These are phyloP conservation scores for Plumapathes pennacea DNA, from an alignment of 92 coral and sea anemone species.

Conservation along the genomic window DNA sequence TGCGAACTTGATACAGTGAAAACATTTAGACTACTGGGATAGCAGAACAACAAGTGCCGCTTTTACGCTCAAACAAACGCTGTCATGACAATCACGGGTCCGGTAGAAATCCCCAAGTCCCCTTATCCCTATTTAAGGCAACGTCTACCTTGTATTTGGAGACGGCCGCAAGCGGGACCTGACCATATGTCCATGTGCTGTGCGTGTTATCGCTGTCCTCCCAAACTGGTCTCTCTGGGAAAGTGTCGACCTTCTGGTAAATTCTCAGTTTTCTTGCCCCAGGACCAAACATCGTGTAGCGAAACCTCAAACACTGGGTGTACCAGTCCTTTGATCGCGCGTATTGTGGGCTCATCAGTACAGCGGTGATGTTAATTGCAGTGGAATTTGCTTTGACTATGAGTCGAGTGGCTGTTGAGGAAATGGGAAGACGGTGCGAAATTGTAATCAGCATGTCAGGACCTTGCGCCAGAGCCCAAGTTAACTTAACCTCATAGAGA, in stretches of 20 bases:
- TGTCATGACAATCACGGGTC: no score
- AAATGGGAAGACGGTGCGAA: no score
- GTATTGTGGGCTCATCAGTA: constrained; percentile 24
- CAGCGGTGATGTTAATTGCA: neutral
- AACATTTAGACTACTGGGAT: no score
- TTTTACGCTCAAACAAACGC: no score
- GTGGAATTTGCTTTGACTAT: constrained; percentile 4
- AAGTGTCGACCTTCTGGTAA: constrained; percentile 3
- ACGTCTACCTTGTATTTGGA: constrained; percentile 9
- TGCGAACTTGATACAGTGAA: no score
- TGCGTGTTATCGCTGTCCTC: constrained; percentile 1
- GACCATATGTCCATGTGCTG: constrained; percentile 19
- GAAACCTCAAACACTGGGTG: constrained; percentile 32
- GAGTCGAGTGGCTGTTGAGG: constrained; percentile 9
- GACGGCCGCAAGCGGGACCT: constrained; percentile 37
- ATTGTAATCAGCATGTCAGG: no score
- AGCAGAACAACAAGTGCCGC: no score
- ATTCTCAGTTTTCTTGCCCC: constrained; percentile 10
- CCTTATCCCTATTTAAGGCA: neutral
- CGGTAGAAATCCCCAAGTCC: no score
- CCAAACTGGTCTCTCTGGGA: constrained; percentile 10
- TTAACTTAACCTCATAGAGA: no score
- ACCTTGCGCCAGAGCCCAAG: no score
- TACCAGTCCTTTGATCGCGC: constrained; percentile 34
- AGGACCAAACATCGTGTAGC: constrained; percentile 29